phyloP scores from a whole-genome alignment of 2,888 invertebrate species.

The Erynnis tages region DNA sequence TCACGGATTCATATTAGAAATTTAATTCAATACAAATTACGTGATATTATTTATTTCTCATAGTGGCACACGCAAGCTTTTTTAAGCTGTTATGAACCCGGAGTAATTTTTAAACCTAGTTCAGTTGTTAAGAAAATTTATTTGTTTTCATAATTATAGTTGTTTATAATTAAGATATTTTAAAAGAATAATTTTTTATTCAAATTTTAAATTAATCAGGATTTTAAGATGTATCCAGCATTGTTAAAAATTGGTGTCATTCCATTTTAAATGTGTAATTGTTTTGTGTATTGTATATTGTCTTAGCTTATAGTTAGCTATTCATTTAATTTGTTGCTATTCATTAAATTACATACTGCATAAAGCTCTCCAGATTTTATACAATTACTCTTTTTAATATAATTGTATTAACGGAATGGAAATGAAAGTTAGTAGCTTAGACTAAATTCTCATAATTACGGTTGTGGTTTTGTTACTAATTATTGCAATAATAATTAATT shows the following conservation, averaged over 20 bases:
- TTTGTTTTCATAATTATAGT: too few species aligned
- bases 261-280: slow-evolving; percentile 1
- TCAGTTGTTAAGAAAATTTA: too few species aligned
- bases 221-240: background rate
- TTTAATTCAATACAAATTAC: too few species aligned
- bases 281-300: background rate
- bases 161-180: too few species aligned
- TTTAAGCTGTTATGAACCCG: too few species aligned
- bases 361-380: background rate
- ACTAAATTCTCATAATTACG: too few species aligned
- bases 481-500: background rate
- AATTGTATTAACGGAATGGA: background rate
- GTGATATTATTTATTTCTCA: too few species aligned
- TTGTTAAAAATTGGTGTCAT: slow-evolving; percentile 7
- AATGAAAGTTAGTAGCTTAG: slow-evolving; percentile 7
- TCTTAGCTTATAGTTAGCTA: background rate
- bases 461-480: slow-evolving; percentile 1
- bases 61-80: too few species aligned
- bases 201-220: background rate
- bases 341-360: background rate
- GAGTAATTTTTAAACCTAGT: too few species aligned
- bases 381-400: background rate
- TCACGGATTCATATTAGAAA: too few species aligned
- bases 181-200: too few species aligned
- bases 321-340: background rate